Evolutionary conservation across 2,113 vertebrate species (phyloP).

Genomic region (Anthoscopus minutus): DNA sequence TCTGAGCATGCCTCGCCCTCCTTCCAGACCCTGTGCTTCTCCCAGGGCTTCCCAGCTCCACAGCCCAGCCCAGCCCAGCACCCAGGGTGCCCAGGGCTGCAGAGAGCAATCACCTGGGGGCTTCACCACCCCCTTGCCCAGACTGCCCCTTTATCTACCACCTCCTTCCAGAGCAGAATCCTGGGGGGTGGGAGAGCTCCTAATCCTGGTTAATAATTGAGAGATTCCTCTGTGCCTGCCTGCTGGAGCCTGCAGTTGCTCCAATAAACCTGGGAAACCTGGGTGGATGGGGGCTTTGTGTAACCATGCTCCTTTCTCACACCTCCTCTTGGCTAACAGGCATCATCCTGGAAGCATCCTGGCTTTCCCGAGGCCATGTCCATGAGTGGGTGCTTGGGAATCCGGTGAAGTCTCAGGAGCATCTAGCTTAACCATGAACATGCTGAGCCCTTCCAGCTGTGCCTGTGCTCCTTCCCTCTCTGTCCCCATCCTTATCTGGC

Average conservation of each 20-base stretch:
- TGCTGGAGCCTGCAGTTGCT: not conserved
- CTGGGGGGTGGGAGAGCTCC: not conserved
- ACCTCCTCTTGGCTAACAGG: not conserved
- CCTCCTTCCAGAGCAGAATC: not conserved
- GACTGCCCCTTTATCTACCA: not conserved
- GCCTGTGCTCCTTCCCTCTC: not conserved
- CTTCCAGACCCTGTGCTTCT: not conserved
- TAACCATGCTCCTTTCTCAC: not conserved
- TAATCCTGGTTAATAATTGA: not conserved
- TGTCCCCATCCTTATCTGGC: fast-evolving
- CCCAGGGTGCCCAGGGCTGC: not conserved
- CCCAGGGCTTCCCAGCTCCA: not conserved
- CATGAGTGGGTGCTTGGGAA: not conserved
- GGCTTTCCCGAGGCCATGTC: not conserved
- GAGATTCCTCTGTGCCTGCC: not conserved
- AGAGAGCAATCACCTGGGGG: fast-evolving
- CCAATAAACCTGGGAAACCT: not conserved
- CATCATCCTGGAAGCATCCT: not conserved
- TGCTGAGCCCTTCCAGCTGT: not conserved
- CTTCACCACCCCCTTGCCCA: not conserved
- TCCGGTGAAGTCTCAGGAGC: not conserved
- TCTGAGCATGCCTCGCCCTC: constrained; percentile 44
- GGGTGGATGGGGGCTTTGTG: not conserved
- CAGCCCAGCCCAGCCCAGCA: too few species aligned
- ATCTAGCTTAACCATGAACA: fast-evolving